These are phyloP conservation scores for Catharus ustulatus DNA, from an alignment of 2,797 vertebrate genomes.

Conservation along the genomic window DNA sequence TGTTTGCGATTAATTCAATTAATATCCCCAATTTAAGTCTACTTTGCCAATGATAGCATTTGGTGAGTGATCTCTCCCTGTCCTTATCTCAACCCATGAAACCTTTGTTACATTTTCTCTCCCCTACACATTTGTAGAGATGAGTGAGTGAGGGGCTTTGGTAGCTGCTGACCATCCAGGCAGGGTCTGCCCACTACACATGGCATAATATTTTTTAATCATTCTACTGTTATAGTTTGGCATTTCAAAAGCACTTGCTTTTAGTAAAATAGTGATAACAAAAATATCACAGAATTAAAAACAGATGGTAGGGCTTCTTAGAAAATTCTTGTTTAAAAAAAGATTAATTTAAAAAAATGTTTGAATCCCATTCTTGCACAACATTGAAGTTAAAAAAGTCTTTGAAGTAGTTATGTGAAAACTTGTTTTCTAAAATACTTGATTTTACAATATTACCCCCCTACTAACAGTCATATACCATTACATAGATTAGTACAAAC, in stretches of 20 bases:
- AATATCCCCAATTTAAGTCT: neutral
- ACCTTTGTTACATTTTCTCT: neutral
- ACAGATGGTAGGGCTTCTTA: neutral
- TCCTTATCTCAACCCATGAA: neutral
- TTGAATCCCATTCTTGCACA: neutral
- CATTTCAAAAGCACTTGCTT: neutral
- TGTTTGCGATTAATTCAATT: neutral
- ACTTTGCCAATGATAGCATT: neutral
- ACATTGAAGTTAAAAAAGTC: neutral
- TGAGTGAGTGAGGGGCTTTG: neutral
- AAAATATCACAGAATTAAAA: neutral
- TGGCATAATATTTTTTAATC: neutral
- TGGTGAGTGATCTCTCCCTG: neutral
- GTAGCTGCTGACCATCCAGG: neutral
- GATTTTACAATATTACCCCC: neutral
- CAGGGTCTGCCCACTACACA: fast-evolving
- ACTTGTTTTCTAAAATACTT: neutral
- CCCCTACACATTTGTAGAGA: no score
- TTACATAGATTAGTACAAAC: neutral
- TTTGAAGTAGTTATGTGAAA: neutral
- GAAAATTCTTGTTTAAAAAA: neutral
- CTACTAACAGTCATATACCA: neutral
- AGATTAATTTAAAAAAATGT: neutral
- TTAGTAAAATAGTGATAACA: neutral
- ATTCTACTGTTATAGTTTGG: neutral